These are phyloP conservation scores for Nestor notabilis DNA, from an alignment of 2,113 vertebrate species.

Conservation along the genomic window DNA sequence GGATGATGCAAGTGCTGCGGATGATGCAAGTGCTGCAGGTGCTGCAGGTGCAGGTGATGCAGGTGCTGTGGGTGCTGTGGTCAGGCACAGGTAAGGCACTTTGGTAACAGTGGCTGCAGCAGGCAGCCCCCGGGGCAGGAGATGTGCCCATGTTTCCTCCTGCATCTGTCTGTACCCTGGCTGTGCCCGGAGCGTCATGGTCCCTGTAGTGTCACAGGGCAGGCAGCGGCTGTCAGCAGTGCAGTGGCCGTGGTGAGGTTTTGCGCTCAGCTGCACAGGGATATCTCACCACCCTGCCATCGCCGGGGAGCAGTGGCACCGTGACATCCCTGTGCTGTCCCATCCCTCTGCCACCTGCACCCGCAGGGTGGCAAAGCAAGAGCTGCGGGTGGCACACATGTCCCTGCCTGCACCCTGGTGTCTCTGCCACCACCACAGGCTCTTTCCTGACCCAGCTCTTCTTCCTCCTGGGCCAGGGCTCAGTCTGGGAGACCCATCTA, in stretches of 20 bases:
- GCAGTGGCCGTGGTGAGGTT: not conserved
- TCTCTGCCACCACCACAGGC: not conserved
- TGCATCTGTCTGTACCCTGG: accelerated
- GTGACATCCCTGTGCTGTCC: not conserved
- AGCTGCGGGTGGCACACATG: not conserved
- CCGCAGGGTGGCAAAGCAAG: not conserved
- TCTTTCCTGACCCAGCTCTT: not conserved
- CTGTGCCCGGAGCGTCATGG: accelerated
- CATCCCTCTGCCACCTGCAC: accelerated
- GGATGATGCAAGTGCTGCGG: not conserved
- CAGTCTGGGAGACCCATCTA: not conserved
- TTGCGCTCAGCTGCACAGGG: not conserved
- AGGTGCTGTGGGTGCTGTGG: not conserved
- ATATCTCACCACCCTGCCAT: not conserved
- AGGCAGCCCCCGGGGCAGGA: not conserved
- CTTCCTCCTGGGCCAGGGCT: not conserved
- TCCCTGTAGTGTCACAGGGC: accelerated
- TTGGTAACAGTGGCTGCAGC: accelerated
- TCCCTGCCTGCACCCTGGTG: not conserved
- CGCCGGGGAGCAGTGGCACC: not conserved
- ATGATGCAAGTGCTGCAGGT: not conserved
- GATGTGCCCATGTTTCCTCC: accelerated
- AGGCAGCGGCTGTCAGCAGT: not conserved
- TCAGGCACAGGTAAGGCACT: not conserved
- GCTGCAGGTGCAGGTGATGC: not conserved